phyloP scores from a whole-genome alignment of 2,113 vertebrate species.

The Castor canadensis region DNA sequence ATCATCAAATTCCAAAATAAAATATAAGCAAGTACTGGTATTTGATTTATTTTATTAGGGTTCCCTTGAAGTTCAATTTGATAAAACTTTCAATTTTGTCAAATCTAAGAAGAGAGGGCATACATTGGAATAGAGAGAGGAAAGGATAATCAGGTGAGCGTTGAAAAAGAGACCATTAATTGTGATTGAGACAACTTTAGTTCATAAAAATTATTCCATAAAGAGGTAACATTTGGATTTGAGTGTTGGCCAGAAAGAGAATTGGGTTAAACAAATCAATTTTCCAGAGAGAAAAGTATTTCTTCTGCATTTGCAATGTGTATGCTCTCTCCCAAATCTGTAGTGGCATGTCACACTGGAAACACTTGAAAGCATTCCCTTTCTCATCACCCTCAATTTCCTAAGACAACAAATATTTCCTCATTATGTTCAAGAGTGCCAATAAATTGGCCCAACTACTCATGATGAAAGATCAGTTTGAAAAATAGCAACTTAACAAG shows the following conservation, averaged over 20 bases:
- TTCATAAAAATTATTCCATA: not conserved
- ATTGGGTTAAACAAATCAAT: not conserved
- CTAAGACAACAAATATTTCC: not conserved
- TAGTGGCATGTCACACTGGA: rapidly evolving
- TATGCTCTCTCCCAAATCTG: rapidly evolving
- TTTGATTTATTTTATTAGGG: not conserved
- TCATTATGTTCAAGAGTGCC: not conserved
- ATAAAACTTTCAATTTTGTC: not conserved
- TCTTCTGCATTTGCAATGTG: not conserved
- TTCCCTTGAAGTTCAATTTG: not conserved
- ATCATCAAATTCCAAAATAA: slow-evolving; percentile 17
- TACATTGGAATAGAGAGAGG: too few species aligned
- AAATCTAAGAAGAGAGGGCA: not conserved
- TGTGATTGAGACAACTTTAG: not conserved
- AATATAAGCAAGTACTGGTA: not conserved
- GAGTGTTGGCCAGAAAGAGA: not conserved
- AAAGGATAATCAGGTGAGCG: not conserved
- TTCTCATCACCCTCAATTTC: not conserved
- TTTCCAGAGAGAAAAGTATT: not conserved
- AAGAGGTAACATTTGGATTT: not conserved
- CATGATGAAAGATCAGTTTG: not conserved
- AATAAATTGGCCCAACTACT: not conserved
- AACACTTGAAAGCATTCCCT: rapidly evolving
- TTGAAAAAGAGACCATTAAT: not conserved
- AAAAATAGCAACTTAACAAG: not conserved